phyloP scores from a whole-genome alignment of 2,888 invertebrate species.

The Leistus spinibarbis region DNA sequence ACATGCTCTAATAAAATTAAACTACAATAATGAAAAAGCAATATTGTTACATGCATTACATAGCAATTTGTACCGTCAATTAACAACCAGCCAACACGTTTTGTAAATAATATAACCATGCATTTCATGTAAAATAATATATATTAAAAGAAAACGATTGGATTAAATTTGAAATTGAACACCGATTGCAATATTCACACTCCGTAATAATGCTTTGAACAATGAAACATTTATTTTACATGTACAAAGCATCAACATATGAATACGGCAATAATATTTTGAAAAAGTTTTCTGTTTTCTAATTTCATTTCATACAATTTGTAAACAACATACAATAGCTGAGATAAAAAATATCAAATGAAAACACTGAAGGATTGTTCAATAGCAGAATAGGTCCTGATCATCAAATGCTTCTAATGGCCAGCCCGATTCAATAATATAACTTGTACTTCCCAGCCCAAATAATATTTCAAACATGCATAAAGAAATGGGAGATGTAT shows the following conservation, averaged over 20 bases:
- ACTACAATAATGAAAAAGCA: slow-evolving; percentile 10
- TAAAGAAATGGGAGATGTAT: slow-evolving; percentile 24
- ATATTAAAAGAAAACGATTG: neutral
- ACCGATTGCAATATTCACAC: slow-evolving; percentile 29
- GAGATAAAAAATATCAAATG: slow-evolving; percentile 9
- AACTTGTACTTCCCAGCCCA: slow-evolving; percentile 26
- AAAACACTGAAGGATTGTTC: slow-evolving; percentile 45
- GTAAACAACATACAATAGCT: slow-evolving; percentile 23
- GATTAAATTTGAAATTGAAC: slow-evolving; percentile 4
- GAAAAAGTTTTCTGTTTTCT: slow-evolving; percentile 3
- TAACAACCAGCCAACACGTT: slow-evolving; percentile 32
- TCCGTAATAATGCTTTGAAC: slow-evolving; percentile 10
- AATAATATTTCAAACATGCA: slow-evolving; percentile 34
- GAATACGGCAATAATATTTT: slow-evolving; percentile 20
- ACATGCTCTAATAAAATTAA: slow-evolving; percentile 11
- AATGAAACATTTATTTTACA: neutral
- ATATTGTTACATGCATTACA: slow-evolving; percentile 5
- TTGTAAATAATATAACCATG: slow-evolving; percentile 7
- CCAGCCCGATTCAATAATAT: slow-evolving; percentile 50
- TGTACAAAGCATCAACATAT: slow-evolving; percentile 14
- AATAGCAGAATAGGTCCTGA: slow-evolving; percentile 59
- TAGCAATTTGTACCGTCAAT: slow-evolving; percentile 11
- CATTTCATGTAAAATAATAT: slow-evolving; percentile 21
- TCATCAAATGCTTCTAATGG: slow-evolving; percentile 52
- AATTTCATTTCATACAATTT: neutral